Evolutionary conservation across 1,140 invertebrate species (phyloP).

Genomic region (Muscidifurax raptorellus): DNA sequence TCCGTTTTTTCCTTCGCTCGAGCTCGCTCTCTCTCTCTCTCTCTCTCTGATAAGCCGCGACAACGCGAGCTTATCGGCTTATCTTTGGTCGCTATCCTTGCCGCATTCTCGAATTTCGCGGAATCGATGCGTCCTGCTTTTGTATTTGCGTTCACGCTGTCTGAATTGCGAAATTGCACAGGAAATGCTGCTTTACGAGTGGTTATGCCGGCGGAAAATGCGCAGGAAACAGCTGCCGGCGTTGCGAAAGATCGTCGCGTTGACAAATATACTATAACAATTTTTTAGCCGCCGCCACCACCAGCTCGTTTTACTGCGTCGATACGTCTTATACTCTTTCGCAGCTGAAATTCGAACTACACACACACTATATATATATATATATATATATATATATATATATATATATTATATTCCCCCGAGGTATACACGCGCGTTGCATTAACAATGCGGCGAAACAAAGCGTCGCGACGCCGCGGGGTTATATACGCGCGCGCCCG

Average conservation of each 20-base stretch:
- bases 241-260: neutral
- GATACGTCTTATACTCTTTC: no score
- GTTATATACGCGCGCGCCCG: neutral
- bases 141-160: conserved; percentile 34
- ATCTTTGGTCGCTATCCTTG: neutral
- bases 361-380: no score
- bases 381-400: neutral
- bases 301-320: neutral
- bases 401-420: neutral
- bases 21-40: no score
- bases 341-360: neutral
- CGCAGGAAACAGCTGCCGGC: neutral
- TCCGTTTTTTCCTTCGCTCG: neutral
- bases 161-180: conserved; percentile 4
- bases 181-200: neutral
- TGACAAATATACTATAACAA: no score
- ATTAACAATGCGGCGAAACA: conserved; percentile 28
- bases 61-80: neutral
- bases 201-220: neutral
- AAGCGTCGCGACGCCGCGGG: neutral
- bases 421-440: neutral
- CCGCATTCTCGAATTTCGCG: conserved; percentile 1
- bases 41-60: neutral
- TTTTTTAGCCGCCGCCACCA: no score
- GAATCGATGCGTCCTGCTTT: conserved; percentile 15